A percentile compares a stretch with the other conserved stretches of the same genome.
phyloP scores from a whole-genome alignment of 2,797 vertebrate genomes.

The Aldrovandia affinis region DNA sequence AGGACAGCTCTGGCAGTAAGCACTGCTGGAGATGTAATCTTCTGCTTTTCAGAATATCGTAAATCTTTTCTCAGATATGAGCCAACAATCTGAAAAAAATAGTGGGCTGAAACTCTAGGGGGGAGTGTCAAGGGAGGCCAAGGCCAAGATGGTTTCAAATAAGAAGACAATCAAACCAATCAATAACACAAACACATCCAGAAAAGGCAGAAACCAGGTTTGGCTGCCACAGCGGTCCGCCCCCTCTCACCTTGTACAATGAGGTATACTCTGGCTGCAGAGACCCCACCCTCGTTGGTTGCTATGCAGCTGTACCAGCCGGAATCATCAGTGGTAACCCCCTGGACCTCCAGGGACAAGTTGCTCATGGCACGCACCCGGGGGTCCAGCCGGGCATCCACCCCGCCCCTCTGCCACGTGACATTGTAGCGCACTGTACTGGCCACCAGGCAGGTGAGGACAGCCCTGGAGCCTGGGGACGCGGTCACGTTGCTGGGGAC shows the following conservation, averaged over 20 bases:
- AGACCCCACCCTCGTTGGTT: constrained; percentile 82
- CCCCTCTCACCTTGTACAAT: constrained; percentile 84
- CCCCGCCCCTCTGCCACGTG: constrained; percentile 82
- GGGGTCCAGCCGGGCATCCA: constrained; percentile 70
- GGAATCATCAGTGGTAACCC: constrained; percentile 68
- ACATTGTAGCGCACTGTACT: constrained; percentile 89
- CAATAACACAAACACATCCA: not conserved
- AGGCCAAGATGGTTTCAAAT: not conserved
- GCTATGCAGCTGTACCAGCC: constrained; percentile 87
- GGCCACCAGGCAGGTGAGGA: constrained; percentile 82
- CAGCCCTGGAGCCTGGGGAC: constrained; percentile 71
- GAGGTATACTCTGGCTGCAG: constrained; percentile 76
- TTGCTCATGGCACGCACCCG: constrained; percentile 70
- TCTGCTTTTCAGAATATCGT: not conserved
- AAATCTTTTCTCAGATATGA: not conserved
- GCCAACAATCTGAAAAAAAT: not conserved
- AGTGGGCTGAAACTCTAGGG: not conserved
- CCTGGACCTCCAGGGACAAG: constrained; percentile 81
- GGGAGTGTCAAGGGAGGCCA: not conserved
- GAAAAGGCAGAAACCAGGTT: not conserved
- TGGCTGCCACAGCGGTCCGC: constrained; percentile 12
- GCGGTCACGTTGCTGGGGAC: constrained; percentile 77
- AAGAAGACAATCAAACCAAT: not conserved
- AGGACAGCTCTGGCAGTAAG: not conserved
- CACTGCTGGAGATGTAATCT: not conserved